Conservation (phyloP, 1,140 invertebrate species). For the Antheraea mylitta region DNA sequence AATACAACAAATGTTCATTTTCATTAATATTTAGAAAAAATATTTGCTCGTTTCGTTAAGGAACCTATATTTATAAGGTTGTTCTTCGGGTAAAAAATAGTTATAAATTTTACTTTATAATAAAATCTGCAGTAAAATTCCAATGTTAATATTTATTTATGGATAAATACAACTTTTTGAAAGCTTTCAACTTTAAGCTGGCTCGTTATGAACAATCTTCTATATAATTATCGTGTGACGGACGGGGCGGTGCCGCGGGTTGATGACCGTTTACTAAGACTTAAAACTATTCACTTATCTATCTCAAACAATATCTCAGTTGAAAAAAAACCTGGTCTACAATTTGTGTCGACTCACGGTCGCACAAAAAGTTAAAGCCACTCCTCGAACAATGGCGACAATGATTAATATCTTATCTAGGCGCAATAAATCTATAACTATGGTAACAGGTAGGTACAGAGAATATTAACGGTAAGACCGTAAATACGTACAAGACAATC, state of each 20-base stretch:
- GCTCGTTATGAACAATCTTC: conserved; percentile 52
- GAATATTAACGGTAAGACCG: too few species aligned
- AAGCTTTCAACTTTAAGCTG: conserved; percentile 16
- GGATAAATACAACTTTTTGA: background rate
- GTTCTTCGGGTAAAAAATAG: too few species aligned
- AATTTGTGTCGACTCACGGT: conserved; percentile 57
- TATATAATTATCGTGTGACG: conserved; percentile 52
- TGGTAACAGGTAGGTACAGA: background rate
- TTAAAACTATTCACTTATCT: conserved; percentile 64
- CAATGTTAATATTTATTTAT: too few species aligned
- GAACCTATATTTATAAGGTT: too few species aligned
- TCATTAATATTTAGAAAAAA: too few species aligned
- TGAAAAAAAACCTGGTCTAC: conserved; percentile 36
- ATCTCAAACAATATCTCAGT: conserved; percentile 56
- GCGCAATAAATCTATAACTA: conserved; percentile 33
- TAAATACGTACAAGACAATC: too few species aligned
- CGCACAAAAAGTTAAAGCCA: conserved; percentile 39
- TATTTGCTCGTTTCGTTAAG: too few species aligned
- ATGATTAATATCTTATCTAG: conserved; percentile 46
- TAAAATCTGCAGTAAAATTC: too few species aligned
- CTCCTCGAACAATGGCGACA: conserved; percentile 50
- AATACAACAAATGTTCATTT: too few species aligned
- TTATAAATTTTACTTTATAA: too few species aligned
- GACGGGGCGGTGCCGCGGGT: conserved; percentile 37
- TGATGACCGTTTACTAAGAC: conserved; percentile 50